A percentile compares a stretch with the other conserved stretches of the same genome.
Conservation (phyloP, 2,797 vertebrate species). For the Sebastes miniatus region DNA sequence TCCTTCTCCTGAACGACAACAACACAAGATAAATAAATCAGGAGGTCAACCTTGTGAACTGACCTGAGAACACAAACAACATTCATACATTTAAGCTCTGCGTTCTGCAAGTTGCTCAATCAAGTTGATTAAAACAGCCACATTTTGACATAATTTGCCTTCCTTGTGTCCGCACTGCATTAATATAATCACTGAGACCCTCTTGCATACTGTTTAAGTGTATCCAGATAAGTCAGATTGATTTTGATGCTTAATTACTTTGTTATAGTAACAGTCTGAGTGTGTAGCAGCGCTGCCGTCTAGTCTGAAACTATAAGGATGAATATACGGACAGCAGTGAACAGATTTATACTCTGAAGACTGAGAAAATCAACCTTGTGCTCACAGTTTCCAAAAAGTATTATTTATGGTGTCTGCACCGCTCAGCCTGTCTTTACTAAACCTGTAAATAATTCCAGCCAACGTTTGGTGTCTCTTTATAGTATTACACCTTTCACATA, state of each 20-base stretch:
- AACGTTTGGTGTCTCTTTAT: constrained; percentile 11
- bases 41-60: constrained; percentile 12
- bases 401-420: neutral
- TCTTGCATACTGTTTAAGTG: constrained; percentile 1
- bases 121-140: neutral
- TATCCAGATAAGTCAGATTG: constrained; percentile 31
- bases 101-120: neutral
- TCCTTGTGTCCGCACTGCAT: neutral
- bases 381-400: neutral
- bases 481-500: constrained; percentile 5
- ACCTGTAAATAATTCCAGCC: constrained; percentile 28
- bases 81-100: neutral
- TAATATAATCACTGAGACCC: constrained; percentile 8
- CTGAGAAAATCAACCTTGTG: neutral
- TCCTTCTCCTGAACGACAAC: constrained; percentile 10
- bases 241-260: constrained; percentile 42
- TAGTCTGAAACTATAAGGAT: neutral
- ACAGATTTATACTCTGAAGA: neutral
- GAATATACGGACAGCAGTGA: neutral
- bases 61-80: constrained; percentile 9
- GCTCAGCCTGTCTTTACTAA: neutral
- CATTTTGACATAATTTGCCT: neutral
- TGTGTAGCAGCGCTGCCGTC: neutral
- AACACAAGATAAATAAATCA: constrained; percentile 19
- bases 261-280: constrained; percentile 25